Evolutionary conservation across 2,797 vertebrate species (phyloP), one percentile per base, ranked within the genome.

Genomic region (Hippopotamyrus pictus): DNA sequence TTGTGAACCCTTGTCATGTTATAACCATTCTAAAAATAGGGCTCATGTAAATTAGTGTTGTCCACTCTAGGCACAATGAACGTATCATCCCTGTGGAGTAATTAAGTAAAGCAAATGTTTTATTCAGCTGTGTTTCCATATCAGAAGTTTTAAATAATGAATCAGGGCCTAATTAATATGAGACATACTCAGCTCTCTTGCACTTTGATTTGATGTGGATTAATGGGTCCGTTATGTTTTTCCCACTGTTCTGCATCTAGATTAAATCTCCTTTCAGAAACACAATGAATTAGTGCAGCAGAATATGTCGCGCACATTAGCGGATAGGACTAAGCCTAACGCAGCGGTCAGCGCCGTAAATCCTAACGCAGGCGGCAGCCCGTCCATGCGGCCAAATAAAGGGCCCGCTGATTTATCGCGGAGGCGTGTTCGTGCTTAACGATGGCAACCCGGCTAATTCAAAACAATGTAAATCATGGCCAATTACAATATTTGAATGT

Each of bases 401-500:
- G 22, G 37, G 7, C 37, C 44, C 2, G 29, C 37, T 83, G 79
- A 83, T 83, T 83, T 83, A 83, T 22, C 44, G 5, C 19, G 8
- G 44, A 83, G 79, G 44, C 79, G 44, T 48, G 44, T 22, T 44
- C 6, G 65, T 83, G 79, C 79, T 83, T 83, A 83, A 83, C 44
- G 79, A 83, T 8, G 44, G 79, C n/a, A 83, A 48, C 79, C 44
- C 41, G n/a, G 79, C 37, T 83, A 83, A 83, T 83, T 83, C 79
- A 83, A 44, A 83, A 83, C 79, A 83, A 44, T 83, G 79, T 83
- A 83, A 83, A 83, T 83, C 79, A 83, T 83, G 79, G 37, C 44
- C 79, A 83, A 83, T 83, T 83, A 83, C 37, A 83, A 83, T 83
- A 83, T 83, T 83, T 83, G 79, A 83, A 83, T 83, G 44, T 83